These are phyloP conservation scores for Sylvia atricapilla DNA, from an alignment of 2,113 vertebrate genomes.

Conservation along the genomic window DNA sequence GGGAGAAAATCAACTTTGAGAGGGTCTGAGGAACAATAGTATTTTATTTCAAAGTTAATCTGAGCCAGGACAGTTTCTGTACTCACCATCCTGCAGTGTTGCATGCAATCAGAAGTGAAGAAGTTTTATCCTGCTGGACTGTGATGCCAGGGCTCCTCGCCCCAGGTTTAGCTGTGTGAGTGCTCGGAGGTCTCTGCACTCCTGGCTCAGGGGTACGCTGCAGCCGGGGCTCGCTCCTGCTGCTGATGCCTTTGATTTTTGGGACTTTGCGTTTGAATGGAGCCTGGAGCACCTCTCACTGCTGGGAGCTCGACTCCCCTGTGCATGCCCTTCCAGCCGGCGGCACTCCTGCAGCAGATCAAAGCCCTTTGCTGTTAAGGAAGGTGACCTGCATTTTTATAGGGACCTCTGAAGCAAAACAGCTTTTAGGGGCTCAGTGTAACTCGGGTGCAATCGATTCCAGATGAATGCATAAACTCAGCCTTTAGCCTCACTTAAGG, in stretches of 20 bases:
- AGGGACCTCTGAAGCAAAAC: neutral
- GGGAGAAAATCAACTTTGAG: neutral
- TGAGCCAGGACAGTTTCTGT: neutral
- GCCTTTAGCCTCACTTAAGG: neutral
- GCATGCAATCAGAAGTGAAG: neutral
- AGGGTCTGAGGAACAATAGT: neutral
- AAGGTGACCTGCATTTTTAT: neutral
- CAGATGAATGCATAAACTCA: neutral
- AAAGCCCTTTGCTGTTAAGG: neutral
- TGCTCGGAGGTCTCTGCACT: neutral
- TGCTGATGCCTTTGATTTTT: neutral
- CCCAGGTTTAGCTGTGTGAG: neutral
- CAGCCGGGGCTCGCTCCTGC: fast-evolving
- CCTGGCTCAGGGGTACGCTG: fast-evolving
- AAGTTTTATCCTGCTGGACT: neutral
- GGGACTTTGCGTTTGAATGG: neutral
- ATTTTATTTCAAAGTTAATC: neutral
- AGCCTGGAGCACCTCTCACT: neutral
- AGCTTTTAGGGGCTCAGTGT: neutral
- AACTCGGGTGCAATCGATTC: neutral
- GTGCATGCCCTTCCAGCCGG: neutral
- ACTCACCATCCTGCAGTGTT: neutral
- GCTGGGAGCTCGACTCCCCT: neutral
- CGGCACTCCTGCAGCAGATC: neutral
- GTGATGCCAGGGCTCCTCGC: fast-evolving